Conservation (phyloP, 2,113 vertebrate genomes). For the Passerina amoena region DNA sequence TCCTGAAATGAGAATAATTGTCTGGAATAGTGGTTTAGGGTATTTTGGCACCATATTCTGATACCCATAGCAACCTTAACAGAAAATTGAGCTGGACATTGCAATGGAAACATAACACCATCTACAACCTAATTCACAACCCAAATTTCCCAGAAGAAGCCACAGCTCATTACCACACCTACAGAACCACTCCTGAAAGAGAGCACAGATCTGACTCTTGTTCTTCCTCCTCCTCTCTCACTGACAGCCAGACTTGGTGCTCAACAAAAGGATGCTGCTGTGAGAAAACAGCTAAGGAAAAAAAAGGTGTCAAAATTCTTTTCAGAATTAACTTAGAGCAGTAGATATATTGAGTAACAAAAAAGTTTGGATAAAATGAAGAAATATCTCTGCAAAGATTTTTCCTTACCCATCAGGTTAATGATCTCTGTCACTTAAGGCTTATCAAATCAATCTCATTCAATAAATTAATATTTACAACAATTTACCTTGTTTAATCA, state of each 20-base stretch:
- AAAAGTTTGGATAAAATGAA: neutral
- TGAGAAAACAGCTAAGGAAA: neutral
- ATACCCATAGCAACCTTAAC: neutral
- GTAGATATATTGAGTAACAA: neutral
- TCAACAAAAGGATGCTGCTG: conserved; percentile 12
- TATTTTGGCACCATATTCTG: neutral
- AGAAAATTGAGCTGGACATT: neutral
- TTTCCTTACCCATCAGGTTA: neutral
- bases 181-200: neutral
- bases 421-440: neutral
- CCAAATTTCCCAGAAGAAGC: conserved; percentile 10
- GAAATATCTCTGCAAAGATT: neutral
- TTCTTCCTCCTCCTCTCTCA: conserved; percentile 13
- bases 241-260: neutral
- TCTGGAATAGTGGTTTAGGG: conserved; percentile 10
- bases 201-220: neutral
- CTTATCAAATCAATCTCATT: neutral
- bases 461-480: neutral
- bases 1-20: neutral
- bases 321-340: neutral
- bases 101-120: conserved; percentile 11
- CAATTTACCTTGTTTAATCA: neutral
- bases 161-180: conserved; percentile 7
- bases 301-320: neutral
- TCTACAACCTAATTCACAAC: neutral